Percentiles rank a stretch among this genome's conserved stretches.
Conservation (phyloP, 1,140 invertebrate genomes). For the Tribolium madens region DNA sequence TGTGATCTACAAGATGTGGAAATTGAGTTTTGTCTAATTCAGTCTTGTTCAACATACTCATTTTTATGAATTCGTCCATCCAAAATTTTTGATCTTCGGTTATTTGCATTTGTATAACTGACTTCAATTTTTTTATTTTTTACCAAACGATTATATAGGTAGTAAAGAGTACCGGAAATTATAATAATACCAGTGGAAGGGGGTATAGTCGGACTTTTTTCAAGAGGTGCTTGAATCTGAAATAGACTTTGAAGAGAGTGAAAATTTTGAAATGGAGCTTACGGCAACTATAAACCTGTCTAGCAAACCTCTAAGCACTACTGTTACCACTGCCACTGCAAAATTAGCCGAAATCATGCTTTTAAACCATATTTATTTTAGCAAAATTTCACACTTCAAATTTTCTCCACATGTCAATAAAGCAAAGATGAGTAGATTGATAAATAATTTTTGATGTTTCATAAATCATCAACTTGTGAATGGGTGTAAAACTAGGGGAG, state of each 20-base stretch:
- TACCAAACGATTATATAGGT: conserved; percentile 45
- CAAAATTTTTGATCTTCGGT: neutral
- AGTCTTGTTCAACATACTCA: conserved; percentile 6
- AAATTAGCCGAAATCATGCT: neutral
- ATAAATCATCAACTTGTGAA: conserved; percentile 1
- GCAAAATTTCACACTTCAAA: neutral
- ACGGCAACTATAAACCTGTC: neutral
- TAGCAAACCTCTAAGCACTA: neutral
- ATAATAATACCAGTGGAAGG: conserved; percentile 3
- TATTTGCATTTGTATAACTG: neutral
- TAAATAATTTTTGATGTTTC: neutral
- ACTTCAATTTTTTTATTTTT: conserved; percentile 46
- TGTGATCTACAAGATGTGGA: neutral
- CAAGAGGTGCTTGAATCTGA: neutral
- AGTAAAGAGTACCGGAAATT: conserved; percentile 49
- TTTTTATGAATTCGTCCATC: neutral
- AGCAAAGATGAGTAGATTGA: conserved; percentile 15
- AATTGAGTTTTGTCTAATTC: neutral
- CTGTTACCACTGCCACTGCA: neutral
- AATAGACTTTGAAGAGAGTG: neutral
- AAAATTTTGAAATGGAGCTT: neutral
- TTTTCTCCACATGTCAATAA: conserved; percentile 1
- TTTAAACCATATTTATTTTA: neutral
- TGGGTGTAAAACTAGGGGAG: conserved; percentile 13
- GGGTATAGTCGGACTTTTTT: neutral